phyloP scores from a whole-genome alignment of 2,113 vertebrate species.

The Tragelaphus imberbis region DNA sequence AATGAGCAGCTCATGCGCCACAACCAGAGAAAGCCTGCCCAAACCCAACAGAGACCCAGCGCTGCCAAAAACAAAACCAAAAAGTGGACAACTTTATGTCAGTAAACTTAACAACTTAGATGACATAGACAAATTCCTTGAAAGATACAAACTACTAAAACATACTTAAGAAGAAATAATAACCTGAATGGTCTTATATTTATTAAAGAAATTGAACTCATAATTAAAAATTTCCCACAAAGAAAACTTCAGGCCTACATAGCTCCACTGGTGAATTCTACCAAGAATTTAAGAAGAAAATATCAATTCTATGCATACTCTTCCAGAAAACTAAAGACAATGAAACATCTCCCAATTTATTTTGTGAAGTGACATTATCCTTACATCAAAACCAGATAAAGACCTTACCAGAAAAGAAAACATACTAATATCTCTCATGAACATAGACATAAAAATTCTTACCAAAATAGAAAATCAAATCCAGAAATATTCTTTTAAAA shows the following conservation, averaged over 20 bases:
- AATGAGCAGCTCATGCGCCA: fast-evolving
- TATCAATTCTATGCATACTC: not conserved
- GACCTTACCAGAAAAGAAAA: not conserved
- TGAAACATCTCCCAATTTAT: not conserved
- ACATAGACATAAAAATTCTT: not conserved
- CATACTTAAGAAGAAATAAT: not conserved
- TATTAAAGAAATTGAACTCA: not conserved
- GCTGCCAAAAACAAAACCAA: not conserved
- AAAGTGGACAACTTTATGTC: not conserved
- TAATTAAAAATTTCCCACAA: not conserved
- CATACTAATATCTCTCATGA: not conserved
- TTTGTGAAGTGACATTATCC: not conserved
- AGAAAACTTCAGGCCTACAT: not conserved
- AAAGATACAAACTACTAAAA: not conserved
- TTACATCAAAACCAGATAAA: not conserved
- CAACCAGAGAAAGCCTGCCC: not conserved
- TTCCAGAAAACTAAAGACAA: not conserved
- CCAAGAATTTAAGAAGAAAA: not conserved
- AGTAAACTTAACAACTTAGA: not conserved
- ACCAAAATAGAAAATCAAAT: not conserved
- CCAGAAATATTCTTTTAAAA: not conserved
- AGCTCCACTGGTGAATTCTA: not conserved
- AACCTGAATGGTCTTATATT: not conserved
- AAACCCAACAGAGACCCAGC: not conserved
- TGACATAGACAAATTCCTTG: not conserved